Evolutionary conservation across 2,888 invertebrate species (phyloP), one percentile per base, ranked within the genome.

Genomic region (Odontothrips loti): DNA sequence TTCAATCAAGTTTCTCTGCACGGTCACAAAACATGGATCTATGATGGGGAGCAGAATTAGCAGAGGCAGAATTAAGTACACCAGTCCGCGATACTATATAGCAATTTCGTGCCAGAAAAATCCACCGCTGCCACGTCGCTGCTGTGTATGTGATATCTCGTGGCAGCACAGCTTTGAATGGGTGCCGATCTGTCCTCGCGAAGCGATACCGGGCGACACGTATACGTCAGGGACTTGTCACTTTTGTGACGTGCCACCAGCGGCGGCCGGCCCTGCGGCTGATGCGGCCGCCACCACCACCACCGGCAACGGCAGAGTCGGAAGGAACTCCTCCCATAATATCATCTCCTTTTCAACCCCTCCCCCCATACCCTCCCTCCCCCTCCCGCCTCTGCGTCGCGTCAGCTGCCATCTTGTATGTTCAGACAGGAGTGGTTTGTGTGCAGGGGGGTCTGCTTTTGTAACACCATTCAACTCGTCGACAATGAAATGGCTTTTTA

Each of bases 401-500:
- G 68, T 23, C 68, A 75, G 68, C 68, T 75, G 68, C 68, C 68
- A 75, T 75, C 68, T 75, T 75, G 68, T 15, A 27, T 75, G 68
- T 27, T 58, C 68, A 11, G 20, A n/a, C 58, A 23, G 68, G 68
- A 75, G 68, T 75, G 68, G 68, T 17, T 58, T 58, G 58, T 58
- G 58, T 43, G 20, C 58, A 58, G 58, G 58, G 58, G 58, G 11
- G 58, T 58, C 58, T 27, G 68, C 68, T 23, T 43, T 58, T 58
- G 58, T 58, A 20, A 27, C 68, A 75, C 68, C 68, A 75, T 75
- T 75, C 68, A 75, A 27, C 23, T 23, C 68, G 68, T 27, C 68
- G 68, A 75, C 68, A 75, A 75, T 75, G 68, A 75, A 75, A 75
- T 75, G 68, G 68, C 68, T 75, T 75, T 75, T 75, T 75, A 75